Base-by-base conservation (phyloP, 2,797 vertebrate genomes). In the Sebastes elongatus region DNA sequence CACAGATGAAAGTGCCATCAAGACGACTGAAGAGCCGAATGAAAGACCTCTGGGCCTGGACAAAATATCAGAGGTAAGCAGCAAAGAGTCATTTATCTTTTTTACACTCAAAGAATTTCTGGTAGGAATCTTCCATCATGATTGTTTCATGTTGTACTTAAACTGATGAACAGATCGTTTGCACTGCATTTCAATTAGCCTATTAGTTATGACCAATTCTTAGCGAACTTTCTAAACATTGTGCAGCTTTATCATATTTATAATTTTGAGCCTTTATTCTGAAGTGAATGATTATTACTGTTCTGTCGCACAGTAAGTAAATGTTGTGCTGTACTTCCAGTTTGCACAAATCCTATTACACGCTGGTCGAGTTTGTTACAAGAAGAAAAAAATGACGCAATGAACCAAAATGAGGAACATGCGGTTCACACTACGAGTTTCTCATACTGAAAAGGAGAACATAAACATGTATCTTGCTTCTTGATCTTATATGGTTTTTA, bases 351-450 rank as follows among this genome's bases (percentile, higher is more conserved):
- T 76, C n/a, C 28, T 28, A 42, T 82, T 72, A 46, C 25, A 52
- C 38, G 49, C 23, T 22, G 6, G 8, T 62, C 4, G 72, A 67
- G 22, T 76, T 59, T 70, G 72, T 85, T 60, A 52, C 33, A 71
- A 87, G 18, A 80, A 60, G 14, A 75, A 55, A 32, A 69, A 61
- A 60, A 66, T 84, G 16, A 70, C 4, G 46, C 71, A 81, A 55
- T 52, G 18, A 83, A 65, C 49, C 56, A 59, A 69, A 89, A 91
- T 73, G 71, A 89, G 90, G 91, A 94, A 93, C 70, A 14, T 83
- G 80, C 4, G 57, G 87, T 60, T 33, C 10, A 35, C 62, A 63
- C 23, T 66, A 8, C 23, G 42, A 11, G 63, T 84, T 85, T 83
- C 64, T 56, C 59, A 76, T 1, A 2, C 1, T 38, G 4, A 72